Conservation (phyloP, 2,113 vertebrate genomes). For the Phocoena phocoena region DNA sequence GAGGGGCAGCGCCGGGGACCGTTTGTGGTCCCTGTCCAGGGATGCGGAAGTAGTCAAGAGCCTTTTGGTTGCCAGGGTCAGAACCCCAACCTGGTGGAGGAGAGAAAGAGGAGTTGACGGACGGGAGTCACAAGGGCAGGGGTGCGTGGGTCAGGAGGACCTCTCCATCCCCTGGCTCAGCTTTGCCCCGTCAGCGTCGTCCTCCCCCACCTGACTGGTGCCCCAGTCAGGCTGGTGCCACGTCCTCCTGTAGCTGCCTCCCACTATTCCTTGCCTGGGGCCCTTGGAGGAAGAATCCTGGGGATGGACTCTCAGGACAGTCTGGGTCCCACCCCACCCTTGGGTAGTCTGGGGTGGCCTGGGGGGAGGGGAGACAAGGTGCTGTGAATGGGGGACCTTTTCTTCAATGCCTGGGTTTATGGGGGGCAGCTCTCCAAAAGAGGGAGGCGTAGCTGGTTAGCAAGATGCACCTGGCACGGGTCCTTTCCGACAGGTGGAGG, state of each 20-base stretch:
- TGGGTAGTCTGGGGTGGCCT: not conserved
- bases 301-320: not conserved
- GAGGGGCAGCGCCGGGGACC: accelerated
- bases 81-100: not conserved
- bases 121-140: not conserved
- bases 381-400: not conserved
- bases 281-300: not conserved
- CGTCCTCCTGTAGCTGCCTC: accelerated
- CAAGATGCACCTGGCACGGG: accelerated
- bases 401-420: not conserved
- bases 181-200: accelerated
- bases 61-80: not conserved
- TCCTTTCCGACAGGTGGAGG: not conserved
- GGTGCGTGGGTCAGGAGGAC: not conserved
- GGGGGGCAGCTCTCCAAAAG: not conserved
- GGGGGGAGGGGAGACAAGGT: not conserved
- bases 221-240: not conserved
- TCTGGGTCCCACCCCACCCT: not conserved
- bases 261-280: not conserved
- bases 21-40: accelerated
- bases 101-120: not conserved
- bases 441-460: not conserved
- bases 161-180: not conserved
- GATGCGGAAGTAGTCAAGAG: not conserved
- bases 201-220: not conserved